phyloP scores from a whole-genome alignment of 2,113 vertebrate species.

The Cygnus atratus region DNA sequence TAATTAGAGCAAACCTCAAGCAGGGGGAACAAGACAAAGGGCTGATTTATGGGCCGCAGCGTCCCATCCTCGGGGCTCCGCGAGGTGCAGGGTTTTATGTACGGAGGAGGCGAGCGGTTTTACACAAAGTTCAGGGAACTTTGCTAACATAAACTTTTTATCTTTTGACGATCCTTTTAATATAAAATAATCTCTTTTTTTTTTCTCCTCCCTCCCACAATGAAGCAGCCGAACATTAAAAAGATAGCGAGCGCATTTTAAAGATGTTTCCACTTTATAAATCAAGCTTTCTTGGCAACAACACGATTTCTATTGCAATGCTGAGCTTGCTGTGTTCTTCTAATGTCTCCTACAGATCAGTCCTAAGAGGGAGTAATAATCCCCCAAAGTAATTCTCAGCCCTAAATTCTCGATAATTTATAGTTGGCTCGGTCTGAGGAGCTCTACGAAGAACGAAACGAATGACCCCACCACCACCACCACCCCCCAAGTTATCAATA shows the following conservation, averaged over 20 bases:
- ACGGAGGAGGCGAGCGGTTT: constrained; percentile 1
- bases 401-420: constrained; percentile 72
- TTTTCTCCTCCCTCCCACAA: constrained; percentile 59
- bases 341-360: constrained; percentile 66
- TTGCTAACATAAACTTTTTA: constrained; percentile 62
- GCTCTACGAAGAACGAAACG: constrained; percentile 39
- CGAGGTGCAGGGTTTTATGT: not conserved
- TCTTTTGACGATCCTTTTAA: constrained; percentile 71
- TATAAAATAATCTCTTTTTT: constrained; percentile 65
- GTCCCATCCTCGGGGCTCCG: not conserved
- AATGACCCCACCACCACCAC: not conserved
- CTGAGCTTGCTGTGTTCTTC: constrained; percentile 50
- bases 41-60: constrained; percentile 24
- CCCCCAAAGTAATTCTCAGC: constrained; percentile 61
- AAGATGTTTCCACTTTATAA: constrained; percentile 87
- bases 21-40: not conserved
- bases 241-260: constrained; percentile 78
- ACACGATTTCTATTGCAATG: constrained; percentile 45
- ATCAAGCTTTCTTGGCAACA: constrained; percentile 80
- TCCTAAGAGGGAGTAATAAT: constrained; percentile 67
- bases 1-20: not conserved
- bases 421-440: constrained; percentile 42
- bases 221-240: constrained; percentile 62
- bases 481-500: constrained; percentile 12
- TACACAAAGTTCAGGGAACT: constrained; percentile 60